Evolutionary conservation across 2,113 vertebrate genomes (phyloP).

Genomic region (Cygnus atratus): DNA sequence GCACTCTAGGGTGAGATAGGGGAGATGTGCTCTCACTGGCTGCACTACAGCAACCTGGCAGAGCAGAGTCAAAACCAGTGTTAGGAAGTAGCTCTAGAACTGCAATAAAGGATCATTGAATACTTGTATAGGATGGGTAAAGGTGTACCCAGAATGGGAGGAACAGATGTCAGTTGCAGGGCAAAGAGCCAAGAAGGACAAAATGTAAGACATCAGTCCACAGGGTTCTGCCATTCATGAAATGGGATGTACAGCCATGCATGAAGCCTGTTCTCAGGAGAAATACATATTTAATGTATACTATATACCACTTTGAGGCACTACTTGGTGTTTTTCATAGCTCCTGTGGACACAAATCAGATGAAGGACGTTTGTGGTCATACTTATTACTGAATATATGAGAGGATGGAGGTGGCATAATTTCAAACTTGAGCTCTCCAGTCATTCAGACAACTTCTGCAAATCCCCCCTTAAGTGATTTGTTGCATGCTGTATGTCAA

Average conservation of each 20-base stretch:
- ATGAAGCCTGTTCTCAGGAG: neutral
- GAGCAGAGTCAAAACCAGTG: neutral
- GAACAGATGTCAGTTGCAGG: neutral
- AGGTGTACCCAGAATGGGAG: neutral
- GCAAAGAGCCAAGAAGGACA: neutral
- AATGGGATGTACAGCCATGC: neutral
- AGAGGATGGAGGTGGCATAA: neutral
- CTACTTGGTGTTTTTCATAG: neutral
- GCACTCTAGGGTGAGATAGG: neutral
- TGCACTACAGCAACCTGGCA: neutral
- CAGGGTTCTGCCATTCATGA: neutral
- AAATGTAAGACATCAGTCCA: neutral
- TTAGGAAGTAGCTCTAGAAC: neutral
- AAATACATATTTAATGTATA: neutral
- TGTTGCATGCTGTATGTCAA: neutral
- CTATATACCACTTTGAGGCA: neutral
- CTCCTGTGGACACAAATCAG: slow-evolving; percentile 34
- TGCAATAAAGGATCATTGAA: neutral
- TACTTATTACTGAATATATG: neutral
- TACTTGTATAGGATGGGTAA: neutral
- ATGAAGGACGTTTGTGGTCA: slow-evolving; percentile 29
- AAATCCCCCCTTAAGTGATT: neutral
- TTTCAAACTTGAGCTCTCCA: neutral
- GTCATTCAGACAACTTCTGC: neutral
- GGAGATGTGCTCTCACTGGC: neutral